Evolutionary conservation across 2,113 vertebrate species (phyloP).

Genomic region (Misgurnus mizolepis): DNA sequence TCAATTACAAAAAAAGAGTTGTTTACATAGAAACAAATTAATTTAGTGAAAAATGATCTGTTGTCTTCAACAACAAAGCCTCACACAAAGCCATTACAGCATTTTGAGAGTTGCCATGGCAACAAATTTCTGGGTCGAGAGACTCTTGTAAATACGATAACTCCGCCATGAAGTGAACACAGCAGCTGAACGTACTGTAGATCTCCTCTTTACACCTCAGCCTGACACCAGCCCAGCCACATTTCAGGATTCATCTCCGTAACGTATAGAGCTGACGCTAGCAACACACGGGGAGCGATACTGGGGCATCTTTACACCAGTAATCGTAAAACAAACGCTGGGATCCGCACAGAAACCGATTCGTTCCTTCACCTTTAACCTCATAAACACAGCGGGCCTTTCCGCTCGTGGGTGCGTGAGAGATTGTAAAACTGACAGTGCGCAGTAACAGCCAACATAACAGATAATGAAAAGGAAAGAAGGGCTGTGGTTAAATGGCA

Average conservation of each 20-base stretch:
- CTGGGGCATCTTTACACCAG: constrained; percentile 11
- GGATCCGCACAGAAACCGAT: neutral
- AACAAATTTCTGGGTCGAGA: constrained; percentile 3
- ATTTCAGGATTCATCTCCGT: neutral
- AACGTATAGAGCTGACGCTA: constrained; percentile 1
- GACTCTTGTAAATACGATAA: neutral
- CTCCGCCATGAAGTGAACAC: neutral
- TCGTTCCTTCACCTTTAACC: constrained; percentile 5
- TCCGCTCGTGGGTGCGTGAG: neutral
- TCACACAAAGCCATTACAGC: neutral
- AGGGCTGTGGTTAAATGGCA: neutral
- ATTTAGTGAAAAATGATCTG: neutral
- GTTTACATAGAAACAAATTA: too few species aligned
- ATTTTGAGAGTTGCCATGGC: constrained; percentile 7
- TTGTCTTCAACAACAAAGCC: neutral
- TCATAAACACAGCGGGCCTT: constrained; percentile 15
- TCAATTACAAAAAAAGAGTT: too few species aligned
- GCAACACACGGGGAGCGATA: constrained; percentile 14
- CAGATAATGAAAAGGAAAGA: constrained; percentile 12
- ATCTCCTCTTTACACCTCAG: constrained; percentile 9
- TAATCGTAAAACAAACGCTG: constrained; percentile 28
- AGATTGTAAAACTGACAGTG: neutral
- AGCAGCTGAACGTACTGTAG: constrained; percentile 15
- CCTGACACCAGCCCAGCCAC: neutral
- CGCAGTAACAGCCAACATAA: constrained; percentile 7